Evolutionary conservation across 2,113 vertebrate species (phyloP).

Genomic region (Chloebia gouldiae): DNA sequence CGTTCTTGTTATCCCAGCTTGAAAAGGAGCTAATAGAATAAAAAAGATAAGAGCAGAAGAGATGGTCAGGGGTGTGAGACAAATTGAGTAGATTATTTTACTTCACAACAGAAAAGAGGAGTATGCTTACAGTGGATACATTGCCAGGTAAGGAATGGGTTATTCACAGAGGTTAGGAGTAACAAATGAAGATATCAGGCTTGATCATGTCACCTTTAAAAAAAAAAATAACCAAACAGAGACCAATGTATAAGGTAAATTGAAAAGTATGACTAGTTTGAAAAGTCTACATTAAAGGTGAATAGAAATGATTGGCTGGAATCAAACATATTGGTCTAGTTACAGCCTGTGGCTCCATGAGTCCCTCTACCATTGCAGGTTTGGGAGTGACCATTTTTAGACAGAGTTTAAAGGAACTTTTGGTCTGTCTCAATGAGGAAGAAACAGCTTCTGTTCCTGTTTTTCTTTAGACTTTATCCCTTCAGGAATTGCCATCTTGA

Average conservation of each 20-base stretch:
- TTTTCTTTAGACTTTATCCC: neutral
- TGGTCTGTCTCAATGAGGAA: neutral
- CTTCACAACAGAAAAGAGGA: neutral
- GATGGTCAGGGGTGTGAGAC: neutral
- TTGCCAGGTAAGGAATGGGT: fast-evolving
- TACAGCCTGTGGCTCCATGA: neutral
- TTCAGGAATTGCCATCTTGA: neutral
- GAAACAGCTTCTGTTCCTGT: neutral
- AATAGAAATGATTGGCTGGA: neutral
- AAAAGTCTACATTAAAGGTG: neutral
- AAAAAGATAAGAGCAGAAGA: neutral
- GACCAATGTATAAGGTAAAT: neutral
- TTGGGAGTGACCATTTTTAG: neutral
- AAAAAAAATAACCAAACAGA: neutral
- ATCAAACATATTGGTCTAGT: neutral
- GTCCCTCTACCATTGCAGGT: neutral
- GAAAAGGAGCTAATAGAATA: neutral
- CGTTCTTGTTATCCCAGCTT: neutral
- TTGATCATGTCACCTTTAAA: neutral
- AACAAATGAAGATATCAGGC: neutral
- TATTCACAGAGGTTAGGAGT: neutral
- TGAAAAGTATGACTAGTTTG: neutral
- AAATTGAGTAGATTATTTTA: neutral
- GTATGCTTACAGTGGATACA: neutral
- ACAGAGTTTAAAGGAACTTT: neutral